Percentiles rank a stretch among this genome's conserved stretches.
Evolutionary conservation across 2,888 invertebrate species (phyloP).

Genomic region (Tipula helvola): DNA sequence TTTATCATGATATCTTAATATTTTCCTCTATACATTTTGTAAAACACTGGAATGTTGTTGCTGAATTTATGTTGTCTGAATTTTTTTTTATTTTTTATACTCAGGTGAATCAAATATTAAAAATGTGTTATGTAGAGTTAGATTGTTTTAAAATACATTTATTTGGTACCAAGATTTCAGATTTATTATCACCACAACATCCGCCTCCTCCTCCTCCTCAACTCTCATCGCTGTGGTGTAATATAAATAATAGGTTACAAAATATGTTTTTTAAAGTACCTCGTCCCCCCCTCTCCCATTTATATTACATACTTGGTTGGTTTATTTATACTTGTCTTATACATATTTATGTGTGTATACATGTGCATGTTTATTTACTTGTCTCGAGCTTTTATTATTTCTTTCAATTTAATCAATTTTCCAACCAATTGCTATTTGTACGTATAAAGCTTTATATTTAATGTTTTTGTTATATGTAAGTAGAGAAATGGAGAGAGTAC

Average conservation of each 20-base stretch:
- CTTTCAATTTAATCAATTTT: background rate
- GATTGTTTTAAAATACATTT: background rate
- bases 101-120: background rate
- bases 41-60: background rate
- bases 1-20: background rate
- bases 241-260: background rate
- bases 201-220: background rate
- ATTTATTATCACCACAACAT: background rate
- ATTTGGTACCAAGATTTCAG: background rate
- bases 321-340: background rate
- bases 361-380: background rate
- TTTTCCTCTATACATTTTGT: too few species aligned
- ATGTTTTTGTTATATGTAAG: background rate
- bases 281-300: background rate
- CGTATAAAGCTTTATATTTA: background rate
- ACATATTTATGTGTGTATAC: background rate
- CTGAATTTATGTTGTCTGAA: background rate
- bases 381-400: background rate
- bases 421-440: background rate
- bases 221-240: background rate
- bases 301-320: background rate
- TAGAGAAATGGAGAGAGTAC: background rate
- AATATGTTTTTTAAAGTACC: background rate
- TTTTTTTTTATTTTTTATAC: background rate
- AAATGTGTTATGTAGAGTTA: background rate